Evolutionary conservation across 1,140 invertebrate genomes (phyloP).

Genomic region (Temnothorax nylanderi): DNA sequence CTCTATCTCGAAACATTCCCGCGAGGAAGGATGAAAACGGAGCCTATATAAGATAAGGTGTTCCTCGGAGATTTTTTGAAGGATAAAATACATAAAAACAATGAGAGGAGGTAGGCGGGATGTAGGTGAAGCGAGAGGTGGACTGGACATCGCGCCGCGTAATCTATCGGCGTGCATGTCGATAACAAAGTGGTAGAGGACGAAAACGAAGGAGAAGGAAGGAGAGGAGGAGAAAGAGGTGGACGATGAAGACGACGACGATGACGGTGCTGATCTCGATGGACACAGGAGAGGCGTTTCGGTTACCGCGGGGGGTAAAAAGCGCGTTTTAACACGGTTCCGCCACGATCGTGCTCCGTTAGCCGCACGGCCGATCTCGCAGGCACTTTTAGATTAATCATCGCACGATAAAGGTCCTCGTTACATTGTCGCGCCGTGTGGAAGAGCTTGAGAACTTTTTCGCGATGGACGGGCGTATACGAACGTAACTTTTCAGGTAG

Average conservation of each 20-base stretch:
- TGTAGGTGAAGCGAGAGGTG: constrained; percentile 12
- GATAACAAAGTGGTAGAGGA: constrained; percentile 57
- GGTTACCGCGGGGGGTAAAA: constrained; percentile 76
- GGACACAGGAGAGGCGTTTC: constrained; percentile 83
- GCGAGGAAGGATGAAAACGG: background rate
- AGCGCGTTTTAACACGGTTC: constrained; percentile 60
- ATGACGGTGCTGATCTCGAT: constrained; percentile 77
- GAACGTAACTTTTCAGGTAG: constrained; percentile 12
- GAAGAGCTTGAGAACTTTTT: background rate
- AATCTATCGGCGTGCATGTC: constrained; percentile 65
- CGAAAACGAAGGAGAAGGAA: constrained; percentile 35
- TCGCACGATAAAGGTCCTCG: constrained; percentile 5
- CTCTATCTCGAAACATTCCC: background rate
- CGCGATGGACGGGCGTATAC: background rate
- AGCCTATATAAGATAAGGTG: background rate
- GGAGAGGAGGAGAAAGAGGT: background rate
- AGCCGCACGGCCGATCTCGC: constrained; percentile 37
- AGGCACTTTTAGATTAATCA: constrained; percentile 56
- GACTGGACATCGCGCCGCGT: constrained; percentile 16
- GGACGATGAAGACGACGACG: constrained; percentile 39
- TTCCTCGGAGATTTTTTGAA: background rate
- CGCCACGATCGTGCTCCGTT: constrained; percentile 49
- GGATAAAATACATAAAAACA: constrained; percentile 8
- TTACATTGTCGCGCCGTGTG: constrained; percentile 34
- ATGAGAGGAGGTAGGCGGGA: background rate